phyloP scores from a whole-genome alignment of 2,797 vertebrate species.

The Acanthurus lineatus region DNA sequence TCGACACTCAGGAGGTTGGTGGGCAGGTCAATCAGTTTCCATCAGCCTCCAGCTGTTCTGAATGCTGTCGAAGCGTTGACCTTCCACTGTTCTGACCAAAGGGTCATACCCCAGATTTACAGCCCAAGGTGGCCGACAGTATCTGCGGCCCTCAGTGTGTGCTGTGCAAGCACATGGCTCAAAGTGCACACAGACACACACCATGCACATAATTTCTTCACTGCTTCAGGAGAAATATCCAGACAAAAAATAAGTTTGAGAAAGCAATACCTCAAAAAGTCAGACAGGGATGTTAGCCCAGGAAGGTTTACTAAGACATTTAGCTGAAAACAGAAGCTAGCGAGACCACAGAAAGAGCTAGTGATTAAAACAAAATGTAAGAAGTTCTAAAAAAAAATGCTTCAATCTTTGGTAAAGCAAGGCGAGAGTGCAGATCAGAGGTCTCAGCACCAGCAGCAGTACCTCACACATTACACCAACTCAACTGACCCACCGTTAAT shows the following conservation, averaged over 20 bases:
- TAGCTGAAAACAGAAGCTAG: no score
- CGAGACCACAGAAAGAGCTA: no score
- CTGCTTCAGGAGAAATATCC: background rate
- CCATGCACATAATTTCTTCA: background rate
- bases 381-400: no score
- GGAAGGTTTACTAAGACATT: no score
- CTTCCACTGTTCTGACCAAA: background rate
- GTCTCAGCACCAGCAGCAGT: no score
- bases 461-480: no score
- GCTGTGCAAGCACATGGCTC: background rate
- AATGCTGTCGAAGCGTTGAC: constrained; percentile 9
- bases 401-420: no score
- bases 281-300: no score
- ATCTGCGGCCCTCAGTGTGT: background rate
- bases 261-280: background rate
- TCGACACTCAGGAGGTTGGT: background rate
- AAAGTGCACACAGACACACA: background rate
- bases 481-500: no score
- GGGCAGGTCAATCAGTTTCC: background rate
- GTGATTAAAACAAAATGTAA: no score
- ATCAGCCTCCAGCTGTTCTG: background rate
- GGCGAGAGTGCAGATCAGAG: no score
- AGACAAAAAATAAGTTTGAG: background rate
- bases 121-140: constrained; percentile 3
- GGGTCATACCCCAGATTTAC: constrained; percentile 5